Conservation (phyloP, 2,113 vertebrate species). For the Stegastes partitus region DNA sequence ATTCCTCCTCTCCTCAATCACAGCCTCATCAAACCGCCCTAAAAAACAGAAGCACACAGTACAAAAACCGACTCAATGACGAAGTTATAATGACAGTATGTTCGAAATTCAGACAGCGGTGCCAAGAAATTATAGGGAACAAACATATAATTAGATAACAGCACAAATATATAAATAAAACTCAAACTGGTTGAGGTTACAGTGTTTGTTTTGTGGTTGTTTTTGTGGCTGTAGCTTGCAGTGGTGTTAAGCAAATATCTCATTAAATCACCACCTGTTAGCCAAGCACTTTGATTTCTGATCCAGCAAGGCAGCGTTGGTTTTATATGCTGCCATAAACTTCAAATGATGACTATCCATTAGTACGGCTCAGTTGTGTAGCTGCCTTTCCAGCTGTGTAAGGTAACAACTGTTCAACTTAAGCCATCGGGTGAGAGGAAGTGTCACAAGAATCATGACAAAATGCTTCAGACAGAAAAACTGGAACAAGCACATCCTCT, state of each 20-base stretch:
- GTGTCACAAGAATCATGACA: slow-evolving; percentile 29
- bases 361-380: background rate
- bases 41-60: slow-evolving; percentile 15
- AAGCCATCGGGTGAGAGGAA: background rate
- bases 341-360: background rate
- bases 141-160: background rate
- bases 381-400: background rate
- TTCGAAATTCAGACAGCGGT: background rate
- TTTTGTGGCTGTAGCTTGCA: background rate
- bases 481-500: background rate
- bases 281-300: background rate
- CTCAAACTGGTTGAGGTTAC: too few relatives aligned
- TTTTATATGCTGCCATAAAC: background rate
- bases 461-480: background rate
- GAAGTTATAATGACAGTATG: too few relatives aligned
- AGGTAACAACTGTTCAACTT: background rate
- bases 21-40: slow-evolving; percentile 91
- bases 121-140: background rate
- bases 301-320: background rate
- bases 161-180: too few relatives aligned
- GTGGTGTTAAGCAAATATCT: too few relatives aligned
- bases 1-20: slow-evolving; percentile 91
- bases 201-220: background rate
- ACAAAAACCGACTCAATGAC: too few relatives aligned
- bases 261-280: too few relatives aligned